Conservation (phyloP, 2,113 vertebrate genomes). For the Chionomys nivalis region DNA sequence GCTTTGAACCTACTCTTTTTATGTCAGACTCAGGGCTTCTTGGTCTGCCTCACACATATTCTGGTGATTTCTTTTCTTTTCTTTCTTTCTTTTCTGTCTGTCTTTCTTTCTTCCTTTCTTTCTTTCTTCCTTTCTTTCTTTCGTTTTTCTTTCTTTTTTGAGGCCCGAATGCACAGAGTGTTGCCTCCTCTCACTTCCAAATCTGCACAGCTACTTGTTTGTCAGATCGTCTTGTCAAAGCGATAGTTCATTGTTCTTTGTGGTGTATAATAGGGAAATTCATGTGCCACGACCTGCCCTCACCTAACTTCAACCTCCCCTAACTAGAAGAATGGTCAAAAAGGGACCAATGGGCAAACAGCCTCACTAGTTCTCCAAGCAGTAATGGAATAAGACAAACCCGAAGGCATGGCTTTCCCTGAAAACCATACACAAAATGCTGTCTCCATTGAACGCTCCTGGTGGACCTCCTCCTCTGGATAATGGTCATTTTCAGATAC, state of each 20-base stretch:
- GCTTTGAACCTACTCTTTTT: background rate
- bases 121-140: too few species aligned
- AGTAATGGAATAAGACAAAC: constrained; percentile 12
- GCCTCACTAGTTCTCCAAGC: background rate
- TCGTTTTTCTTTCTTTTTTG: background rate
- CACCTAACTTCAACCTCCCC: background rate
- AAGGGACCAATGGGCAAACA: background rate
- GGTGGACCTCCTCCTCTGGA: constrained; percentile 9
- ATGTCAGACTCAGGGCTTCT: background rate
- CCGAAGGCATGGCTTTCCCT: background rate
- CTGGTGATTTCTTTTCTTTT: background rate
- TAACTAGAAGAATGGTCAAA: background rate
- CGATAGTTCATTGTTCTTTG: background rate
- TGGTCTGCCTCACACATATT: background rate
- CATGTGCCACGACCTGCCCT: background rate
- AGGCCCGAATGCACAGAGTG: background rate
- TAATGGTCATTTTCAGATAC: constrained; percentile 19
- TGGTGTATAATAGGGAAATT: background rate
- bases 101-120: too few species aligned
- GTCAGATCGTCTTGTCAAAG: background rate
- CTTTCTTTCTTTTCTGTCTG: too few species aligned
- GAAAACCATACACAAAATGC: constrained; percentile 38
- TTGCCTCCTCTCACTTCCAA: background rate
- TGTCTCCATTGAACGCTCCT: background rate
- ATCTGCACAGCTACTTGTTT: background rate